Percentiles rank a stretch among this genome's conserved stretches.
Evolutionary conservation across 1,140 invertebrate genomes (phyloP).

Genomic region (Zelostemma sp.): DNA sequence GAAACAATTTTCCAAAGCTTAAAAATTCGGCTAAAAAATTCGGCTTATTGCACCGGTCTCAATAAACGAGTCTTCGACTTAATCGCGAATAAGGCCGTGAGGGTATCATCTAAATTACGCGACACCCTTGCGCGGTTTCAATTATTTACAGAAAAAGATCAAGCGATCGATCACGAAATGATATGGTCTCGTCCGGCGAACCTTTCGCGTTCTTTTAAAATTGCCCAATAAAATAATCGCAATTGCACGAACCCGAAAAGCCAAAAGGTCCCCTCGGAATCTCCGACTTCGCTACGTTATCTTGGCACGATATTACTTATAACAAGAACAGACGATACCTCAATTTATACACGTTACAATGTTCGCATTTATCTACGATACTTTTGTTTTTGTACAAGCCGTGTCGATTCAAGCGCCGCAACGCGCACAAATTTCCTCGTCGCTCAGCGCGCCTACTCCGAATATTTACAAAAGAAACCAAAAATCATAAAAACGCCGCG

Average conservation of each 20-base stretch:
- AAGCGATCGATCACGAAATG: constrained; percentile 32
- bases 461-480: neutral
- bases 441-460: too few species aligned
- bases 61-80: constrained; percentile 49
- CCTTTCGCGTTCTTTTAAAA: constrained; percentile 29
- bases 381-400: neutral
- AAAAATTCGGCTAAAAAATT: constrained; percentile 5
- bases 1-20: too few species aligned
- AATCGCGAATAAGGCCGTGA: constrained; percentile 40
- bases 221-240: constrained; percentile 9
- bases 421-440: neutral
- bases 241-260: constrained; percentile 35
- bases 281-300: constrained; percentile 16
- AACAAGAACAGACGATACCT: constrained; percentile 28
- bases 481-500: neutral
- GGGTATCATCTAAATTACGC: too few species aligned
- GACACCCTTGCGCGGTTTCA: constrained; percentile 31
- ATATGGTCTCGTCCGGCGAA: constrained; percentile 46
- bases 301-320: constrained; percentile 40
- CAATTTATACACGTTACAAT: constrained; percentile 36
- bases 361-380: constrained; percentile 24
- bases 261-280: constrained; percentile 9
- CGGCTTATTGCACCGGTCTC: constrained; percentile 50
- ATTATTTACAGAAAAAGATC: constrained; percentile 41
- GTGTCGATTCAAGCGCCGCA: neutral